Percentiles rank a stretch among this genome's conserved stretches.
Conservation (phyloP, 2,797 vertebrate species). For the Meriones psammophilus region DNA sequence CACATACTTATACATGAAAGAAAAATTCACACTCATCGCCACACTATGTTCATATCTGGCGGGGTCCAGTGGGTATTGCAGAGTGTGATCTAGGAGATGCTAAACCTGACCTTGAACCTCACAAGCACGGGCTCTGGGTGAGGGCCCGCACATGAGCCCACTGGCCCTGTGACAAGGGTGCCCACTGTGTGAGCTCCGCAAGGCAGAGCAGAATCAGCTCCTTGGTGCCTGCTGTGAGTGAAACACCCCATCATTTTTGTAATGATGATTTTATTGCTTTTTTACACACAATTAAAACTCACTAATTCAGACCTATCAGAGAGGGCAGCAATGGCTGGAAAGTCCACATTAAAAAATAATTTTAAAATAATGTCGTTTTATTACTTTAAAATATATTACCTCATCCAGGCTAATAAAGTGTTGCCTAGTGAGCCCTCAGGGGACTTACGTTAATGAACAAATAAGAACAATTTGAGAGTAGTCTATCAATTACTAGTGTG, state of each 20-base stretch:
- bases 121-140: not conserved
- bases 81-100: not conserved
- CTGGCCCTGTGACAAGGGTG: accelerated
- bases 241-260: slow-evolving; percentile 58
- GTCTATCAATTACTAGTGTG: slow-evolving; percentile 69
- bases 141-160: not conserved
- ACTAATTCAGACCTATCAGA: slow-evolving; percentile 80
- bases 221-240: not conserved
- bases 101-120: not conserved
- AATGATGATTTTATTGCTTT: slow-evolving; percentile 81
- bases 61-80: accelerated
- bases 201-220: accelerated
- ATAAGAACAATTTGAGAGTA: slow-evolving; percentile 70
- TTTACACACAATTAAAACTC: slow-evolving; percentile 83
- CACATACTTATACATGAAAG: not conserved
- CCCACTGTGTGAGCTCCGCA: accelerated
- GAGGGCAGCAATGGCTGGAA: slow-evolving; percentile 77
- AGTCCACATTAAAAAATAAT: slow-evolving; percentile 84
- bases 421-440: slow-evolving; percentile 48
- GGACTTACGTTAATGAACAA: slow-evolving; percentile 75
- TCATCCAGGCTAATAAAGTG: slow-evolving; percentile 74
- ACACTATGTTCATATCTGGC: accelerated
- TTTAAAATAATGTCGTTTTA: slow-evolving; percentile 81
- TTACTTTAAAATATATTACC: slow-evolving; percentile 82
- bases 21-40: not conserved